Conservation (phyloP, 2,797 vertebrate genomes). For the Morus bassanus region DNA sequence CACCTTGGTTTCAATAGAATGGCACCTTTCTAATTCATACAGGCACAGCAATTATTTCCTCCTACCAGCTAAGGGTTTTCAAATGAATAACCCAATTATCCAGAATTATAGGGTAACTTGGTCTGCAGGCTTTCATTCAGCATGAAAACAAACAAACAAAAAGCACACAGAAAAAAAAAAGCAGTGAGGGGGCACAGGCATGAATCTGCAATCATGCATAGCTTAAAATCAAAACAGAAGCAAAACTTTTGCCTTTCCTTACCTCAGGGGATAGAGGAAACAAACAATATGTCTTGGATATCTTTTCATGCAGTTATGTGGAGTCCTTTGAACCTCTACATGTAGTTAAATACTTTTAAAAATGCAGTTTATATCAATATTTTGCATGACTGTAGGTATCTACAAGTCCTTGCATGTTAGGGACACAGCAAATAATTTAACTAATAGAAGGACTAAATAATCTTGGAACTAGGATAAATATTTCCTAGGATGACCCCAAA, state of each 20-base stretch:
- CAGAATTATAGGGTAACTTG: not conserved
- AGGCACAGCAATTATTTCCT: not conserved
- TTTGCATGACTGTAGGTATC: not conserved
- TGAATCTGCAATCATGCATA: not conserved
- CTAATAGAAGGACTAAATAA: not conserved
- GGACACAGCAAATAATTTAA: not conserved
- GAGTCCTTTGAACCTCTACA: not conserved
- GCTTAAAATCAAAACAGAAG: not conserved
- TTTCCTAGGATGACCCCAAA: not conserved
- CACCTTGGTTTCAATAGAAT: constrained; percentile 14
- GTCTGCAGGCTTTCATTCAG: not conserved
- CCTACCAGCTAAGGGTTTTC: not conserved
- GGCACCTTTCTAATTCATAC: constrained; percentile 17
- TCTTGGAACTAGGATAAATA: not conserved
- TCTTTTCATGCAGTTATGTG: not conserved
- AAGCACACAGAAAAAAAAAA: not conserved
- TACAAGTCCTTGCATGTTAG: not conserved
- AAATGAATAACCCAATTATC: constrained; percentile 49
- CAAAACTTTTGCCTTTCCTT: not conserved
- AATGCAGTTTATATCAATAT: not conserved
- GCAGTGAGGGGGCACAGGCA: not conserved
- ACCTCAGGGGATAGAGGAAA: not conserved
- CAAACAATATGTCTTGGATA: not conserved
- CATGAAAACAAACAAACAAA: constrained; percentile 17
- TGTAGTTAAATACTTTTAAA: not conserved